Base-by-base conservation (phyloP, 1,140 invertebrate genomes). In the Heliconius melpomene region DNA sequence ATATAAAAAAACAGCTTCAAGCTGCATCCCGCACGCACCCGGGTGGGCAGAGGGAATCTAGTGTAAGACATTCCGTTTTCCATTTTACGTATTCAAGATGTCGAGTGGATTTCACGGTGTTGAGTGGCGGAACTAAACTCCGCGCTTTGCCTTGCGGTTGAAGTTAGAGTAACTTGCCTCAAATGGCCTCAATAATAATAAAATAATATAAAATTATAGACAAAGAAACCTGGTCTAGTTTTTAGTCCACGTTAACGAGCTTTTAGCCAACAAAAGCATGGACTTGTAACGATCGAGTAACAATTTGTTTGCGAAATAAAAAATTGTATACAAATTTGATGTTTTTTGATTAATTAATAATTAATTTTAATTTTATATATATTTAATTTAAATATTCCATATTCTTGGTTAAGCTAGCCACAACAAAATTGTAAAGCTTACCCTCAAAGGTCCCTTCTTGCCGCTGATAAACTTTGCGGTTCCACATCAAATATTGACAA, bases 401-500 rank as follows among this genome's bases (percentile, higher is more conserved):
- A 29, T 6, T 29, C 26, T 66, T 66, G 60, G 26, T 26, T 16
- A 16, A 77, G 46, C 54, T 76, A 71, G 73, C 60, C 57, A 74
- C 76, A 77, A 79, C 74, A 82, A 79, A 82, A 79, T 72, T 79
- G 71, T 74, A 73, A 79, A 57, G 72, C 74, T 82, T 79, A 78
- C 70, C 70, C 76, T 78, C 82, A 75, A 80, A 83, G 79, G 73
- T 72, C 82, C 82, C 79, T 80, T 83, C 82, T 80, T 78, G 40
- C 50, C 77, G 76, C 36, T 66, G 74, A 77, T 20, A 82, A 86
- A 84, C 82, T 85, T 84, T 70, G 79, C 79, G 85, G 70, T 85
- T 77, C 78, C 81, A 83, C 83, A 87, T 87, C 81, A 84, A 85
- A 87, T 82, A 87, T 79, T 78, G 76, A 82, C 54, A 52, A 84